A percentile compares a stretch with the other conserved stretches of the same genome.
phyloP scores from a whole-genome alignment of 2,113 vertebrate species.

The Etheostoma cragini region DNA sequence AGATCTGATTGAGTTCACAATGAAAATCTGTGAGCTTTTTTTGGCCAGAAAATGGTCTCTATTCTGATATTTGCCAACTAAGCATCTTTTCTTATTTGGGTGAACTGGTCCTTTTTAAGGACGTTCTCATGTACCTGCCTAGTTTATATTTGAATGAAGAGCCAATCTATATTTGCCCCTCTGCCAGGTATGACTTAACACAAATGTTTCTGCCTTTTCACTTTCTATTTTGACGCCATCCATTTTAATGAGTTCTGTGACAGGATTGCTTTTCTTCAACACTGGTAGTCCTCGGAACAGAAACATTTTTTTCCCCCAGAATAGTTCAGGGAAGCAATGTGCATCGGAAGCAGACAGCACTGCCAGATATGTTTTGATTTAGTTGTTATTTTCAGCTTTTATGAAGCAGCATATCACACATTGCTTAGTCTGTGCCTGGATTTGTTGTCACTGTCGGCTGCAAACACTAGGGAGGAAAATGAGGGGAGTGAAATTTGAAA shows the following conservation, averaged over 20 bases:
- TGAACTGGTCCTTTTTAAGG: background rate
- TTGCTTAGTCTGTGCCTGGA: constrained; percentile 5
- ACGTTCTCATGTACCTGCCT: background rate
- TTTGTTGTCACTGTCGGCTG: constrained; percentile 24
- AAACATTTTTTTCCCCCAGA: background rate
- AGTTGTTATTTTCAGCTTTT: constrained; percentile 39
- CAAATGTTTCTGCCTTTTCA: constrained; percentile 15
- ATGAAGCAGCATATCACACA: constrained; percentile 31
- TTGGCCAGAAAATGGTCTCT: background rate
- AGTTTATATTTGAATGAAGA: constrained; percentile 13
- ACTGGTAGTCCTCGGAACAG: background rate
- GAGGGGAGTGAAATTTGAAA: background rate
- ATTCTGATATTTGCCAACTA: background rate
- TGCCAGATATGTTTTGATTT: constrained; percentile 23
- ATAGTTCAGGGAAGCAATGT: constrained; percentile 21
- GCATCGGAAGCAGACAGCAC: constrained; percentile 9
- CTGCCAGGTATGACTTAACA: constrained; percentile 21
- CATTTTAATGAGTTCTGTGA: constrained; percentile 40
- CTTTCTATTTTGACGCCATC: constrained; percentile 25
- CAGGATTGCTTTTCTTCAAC: constrained; percentile 18
- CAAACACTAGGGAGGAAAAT: background rate
- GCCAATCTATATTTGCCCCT: background rate
- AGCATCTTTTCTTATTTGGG: background rate
- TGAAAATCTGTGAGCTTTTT: background rate
- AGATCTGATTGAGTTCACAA: background rate